Evolutionary conservation across 2,113 vertebrate species (phyloP), one percentile per base, ranked within the genome.

Genomic region (Machaerirhynchus nigripectus): DNA sequence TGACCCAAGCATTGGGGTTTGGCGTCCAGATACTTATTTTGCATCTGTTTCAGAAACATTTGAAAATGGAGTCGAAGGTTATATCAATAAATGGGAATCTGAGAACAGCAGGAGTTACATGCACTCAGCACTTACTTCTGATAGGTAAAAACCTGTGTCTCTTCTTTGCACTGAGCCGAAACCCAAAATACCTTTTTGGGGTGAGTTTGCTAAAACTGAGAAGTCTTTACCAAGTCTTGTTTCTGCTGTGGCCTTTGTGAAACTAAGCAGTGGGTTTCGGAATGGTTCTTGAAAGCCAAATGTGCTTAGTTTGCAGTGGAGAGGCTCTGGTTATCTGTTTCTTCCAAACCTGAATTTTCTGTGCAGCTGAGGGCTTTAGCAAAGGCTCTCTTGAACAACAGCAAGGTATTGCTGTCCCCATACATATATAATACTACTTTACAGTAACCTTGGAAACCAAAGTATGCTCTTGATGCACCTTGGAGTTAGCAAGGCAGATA

Each of bases 1-100:
- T 1, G 99, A 99, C 90, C 99, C 99, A 8, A 98, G 98, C 44
- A 96, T 99, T 55, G 94, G 98, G 13, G 4, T 98, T 56, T 97
- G 98, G 52, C 98, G 98, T 31, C 99, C 99, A 1, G 99, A 99
- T 77, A 96, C 98, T 76, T 97, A 98, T 44, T 99, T 99, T 46
- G 99, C 98, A 3, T 99, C 99, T 0, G 99, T 99, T 17, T 99
- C 99, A 1, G 99, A 99, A 97, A 98, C 97, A 4, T 99, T 99
- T 94, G 97, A 99, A 52, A 84, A 50, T 61, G 98, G 98, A 94
- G 97, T 99, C 0, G 98, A 98, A 57, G 96, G 97, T 52, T 99
- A 98, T 74, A 93, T 98, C 69, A 75, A 59, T 4, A 96, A 96
- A 64, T 97, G 97, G 96, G 87, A 96, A 22, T 69, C 95, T 77